phyloP scores from a whole-genome alignment of 35 echinoderm and acorn worm species.

The Ophioderma brevispina region DNA sequence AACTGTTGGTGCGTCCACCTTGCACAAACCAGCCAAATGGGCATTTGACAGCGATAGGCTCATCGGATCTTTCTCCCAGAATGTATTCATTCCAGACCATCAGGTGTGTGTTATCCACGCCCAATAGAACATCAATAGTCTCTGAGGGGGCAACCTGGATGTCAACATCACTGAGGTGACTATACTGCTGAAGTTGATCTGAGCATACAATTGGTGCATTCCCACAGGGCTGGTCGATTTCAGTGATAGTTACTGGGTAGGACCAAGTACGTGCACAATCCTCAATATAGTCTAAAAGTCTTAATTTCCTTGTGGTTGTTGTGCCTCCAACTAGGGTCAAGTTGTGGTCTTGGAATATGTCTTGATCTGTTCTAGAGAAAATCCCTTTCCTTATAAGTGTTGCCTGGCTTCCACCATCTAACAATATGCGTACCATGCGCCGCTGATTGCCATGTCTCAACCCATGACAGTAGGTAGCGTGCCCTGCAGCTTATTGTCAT shows the following conservation, averaged over 20 bases:
- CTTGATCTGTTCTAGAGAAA: constrained; percentile 52
- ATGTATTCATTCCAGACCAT: constrained; percentile 74
- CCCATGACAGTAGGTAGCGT: constrained; percentile 66
- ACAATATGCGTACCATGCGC: constrained; percentile 63
- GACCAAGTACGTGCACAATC: constrained; percentile 66
- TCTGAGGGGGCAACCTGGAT: constrained; percentile 54
- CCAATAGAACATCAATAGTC: constrained; percentile 72
- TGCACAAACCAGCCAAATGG: constrained; percentile 69
- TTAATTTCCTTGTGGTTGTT: constrained; percentile 40
- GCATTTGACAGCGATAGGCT: constrained; percentile 56
- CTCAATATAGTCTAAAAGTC: constrained; percentile 55
- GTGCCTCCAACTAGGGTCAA: too few species aligned
- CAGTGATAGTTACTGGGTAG: constrained; percentile 59
- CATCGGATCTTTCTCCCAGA: constrained; percentile 32
- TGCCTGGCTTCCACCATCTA: constrained; percentile 74
- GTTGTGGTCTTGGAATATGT: constrained; percentile 74
- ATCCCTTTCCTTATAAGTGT: constrained; percentile 49
- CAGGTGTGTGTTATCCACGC: constrained; percentile 65
- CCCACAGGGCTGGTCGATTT: constrained; percentile 74
- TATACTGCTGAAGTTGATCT: constrained; percentile 40
- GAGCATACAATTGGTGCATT: constrained; percentile 37
- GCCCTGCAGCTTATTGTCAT: constrained; percentile 25
- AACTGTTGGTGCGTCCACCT: constrained; percentile 33
- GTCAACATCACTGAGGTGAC: constrained; percentile 47
- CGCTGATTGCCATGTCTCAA: constrained; percentile 31